These are phyloP conservation scores for Phoenicopterus ruber DNA, from an alignment of 2,113 vertebrate species.

Conservation along the genomic window DNA sequence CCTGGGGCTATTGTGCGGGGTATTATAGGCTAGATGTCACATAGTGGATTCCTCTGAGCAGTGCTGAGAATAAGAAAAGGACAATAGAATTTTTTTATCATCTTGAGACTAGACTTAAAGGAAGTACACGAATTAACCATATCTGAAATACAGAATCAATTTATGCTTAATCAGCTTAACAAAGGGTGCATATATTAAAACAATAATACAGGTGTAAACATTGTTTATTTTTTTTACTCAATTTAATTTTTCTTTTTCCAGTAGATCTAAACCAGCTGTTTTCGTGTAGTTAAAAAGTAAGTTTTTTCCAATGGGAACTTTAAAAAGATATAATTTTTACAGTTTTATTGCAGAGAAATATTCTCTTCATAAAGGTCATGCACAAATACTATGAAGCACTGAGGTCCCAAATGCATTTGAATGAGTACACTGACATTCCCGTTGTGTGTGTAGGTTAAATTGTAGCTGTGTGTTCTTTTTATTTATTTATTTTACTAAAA, in stretches of 20 bases:
- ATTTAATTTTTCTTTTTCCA: background rate
- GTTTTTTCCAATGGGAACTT: background rate
- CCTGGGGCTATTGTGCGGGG: background rate
- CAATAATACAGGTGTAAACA: background rate
- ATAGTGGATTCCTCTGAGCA: background rate
- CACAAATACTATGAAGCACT: background rate
- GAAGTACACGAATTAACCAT: accelerated
- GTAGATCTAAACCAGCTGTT: background rate
- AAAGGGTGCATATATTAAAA: background rate
- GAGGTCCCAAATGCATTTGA: background rate
- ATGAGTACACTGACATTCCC: background rate
- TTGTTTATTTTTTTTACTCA: background rate
- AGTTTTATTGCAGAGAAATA: background rate
- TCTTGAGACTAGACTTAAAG: background rate
- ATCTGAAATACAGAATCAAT: background rate
- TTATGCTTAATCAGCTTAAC: background rate
- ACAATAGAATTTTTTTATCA: background rate
- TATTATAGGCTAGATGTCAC: background rate
- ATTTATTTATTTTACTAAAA: background rate
- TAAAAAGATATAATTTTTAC: background rate
- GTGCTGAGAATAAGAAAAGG: background rate
- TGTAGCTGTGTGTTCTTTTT: background rate
- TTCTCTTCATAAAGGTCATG: background rate
- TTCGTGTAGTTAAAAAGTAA: background rate
- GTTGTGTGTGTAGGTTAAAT: background rate